Evolutionary conservation across 2,113 vertebrate species (phyloP), one percentile per base, ranked within the genome.

Genomic region (Xiphorhynchus elegans): DNA sequence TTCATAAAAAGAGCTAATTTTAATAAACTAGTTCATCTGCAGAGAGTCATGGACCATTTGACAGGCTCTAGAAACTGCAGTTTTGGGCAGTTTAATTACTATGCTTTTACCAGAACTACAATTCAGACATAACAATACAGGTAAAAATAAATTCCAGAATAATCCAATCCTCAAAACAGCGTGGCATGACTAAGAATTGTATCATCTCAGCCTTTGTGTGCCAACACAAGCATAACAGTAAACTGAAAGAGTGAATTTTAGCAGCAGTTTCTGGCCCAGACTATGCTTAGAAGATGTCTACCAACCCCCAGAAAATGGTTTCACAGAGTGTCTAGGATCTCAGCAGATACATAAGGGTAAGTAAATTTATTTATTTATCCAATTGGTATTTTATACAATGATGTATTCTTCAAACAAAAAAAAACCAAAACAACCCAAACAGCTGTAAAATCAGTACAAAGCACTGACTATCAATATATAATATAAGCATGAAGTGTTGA

Each of bases 141-240:
- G 21, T 49, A 31, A 55, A 79, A 82, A 79, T 76, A 88, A 86
- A 85, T 3, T 12, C 11, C 60, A 44, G 29, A 53, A 59, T 5
- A 76, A 35, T 26, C 40, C 46, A 79, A 7, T 59, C 16, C 8
- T 72, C 49, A 50, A 49, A 66, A 24, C 77, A 60, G 15, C 55
- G 21, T 10, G 9, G 46, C 56, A 35, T 28, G 26, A 73, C 18
- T 56, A 19, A 60, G 42, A 16, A 77, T 2, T 69, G 24, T 7
- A 69, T 26, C 39, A 59, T 16, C 49, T 84, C 25, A 74, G n/a
- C 31, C 21, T 49, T 77, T 26, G 28, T n/a, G 60, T 4, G 3
- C 19, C 16, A 68, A 42, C 6, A 11, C 0, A 0, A 91, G 9
- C 9, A 6, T 10, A 59, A 75, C 16, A 35, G 25, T 21, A n/a